Evolutionary conservation across 2,113 vertebrate genomes (phyloP).

Genomic region (Lepidothrix coronata): DNA sequence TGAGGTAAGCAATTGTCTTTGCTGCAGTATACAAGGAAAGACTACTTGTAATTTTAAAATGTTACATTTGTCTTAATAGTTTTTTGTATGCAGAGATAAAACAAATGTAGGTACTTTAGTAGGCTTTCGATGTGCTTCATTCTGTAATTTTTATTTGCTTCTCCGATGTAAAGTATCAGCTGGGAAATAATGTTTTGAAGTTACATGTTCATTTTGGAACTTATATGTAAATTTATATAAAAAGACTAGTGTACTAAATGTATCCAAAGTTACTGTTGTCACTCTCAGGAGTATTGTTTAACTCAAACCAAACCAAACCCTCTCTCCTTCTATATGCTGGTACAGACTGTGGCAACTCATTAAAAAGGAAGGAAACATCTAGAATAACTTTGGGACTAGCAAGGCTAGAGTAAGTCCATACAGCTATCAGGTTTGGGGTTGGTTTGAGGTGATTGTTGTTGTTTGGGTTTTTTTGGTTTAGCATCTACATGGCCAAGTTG

Average conservation of each 20-base stretch:
- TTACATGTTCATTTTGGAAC: background rate
- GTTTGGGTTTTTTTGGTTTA: background rate
- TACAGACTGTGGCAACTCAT: background rate
- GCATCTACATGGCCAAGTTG: background rate
- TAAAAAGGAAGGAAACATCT: background rate
- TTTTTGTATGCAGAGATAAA: background rate
- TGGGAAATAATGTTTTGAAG: background rate
- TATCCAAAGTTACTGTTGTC: background rate
- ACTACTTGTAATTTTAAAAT: background rate
- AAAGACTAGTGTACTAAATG: background rate
- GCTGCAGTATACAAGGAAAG: background rate
- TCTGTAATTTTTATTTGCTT: background rate
- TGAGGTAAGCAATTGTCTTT: conserved; percentile 79
- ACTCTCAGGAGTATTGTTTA: background rate
- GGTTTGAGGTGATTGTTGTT: background rate
- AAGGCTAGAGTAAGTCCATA: background rate
- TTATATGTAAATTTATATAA: background rate
- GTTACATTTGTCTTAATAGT: background rate
- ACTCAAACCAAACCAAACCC: background rate
- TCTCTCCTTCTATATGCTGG: background rate
- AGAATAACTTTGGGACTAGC: background rate
- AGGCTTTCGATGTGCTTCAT: background rate
- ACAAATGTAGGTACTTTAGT: background rate
- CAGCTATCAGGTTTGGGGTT: background rate
- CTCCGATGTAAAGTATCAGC: background rate